Evolutionary conservation across 2,888 invertebrate genomes (phyloP).

Genomic region (Chrysolina haemoptera): DNA sequence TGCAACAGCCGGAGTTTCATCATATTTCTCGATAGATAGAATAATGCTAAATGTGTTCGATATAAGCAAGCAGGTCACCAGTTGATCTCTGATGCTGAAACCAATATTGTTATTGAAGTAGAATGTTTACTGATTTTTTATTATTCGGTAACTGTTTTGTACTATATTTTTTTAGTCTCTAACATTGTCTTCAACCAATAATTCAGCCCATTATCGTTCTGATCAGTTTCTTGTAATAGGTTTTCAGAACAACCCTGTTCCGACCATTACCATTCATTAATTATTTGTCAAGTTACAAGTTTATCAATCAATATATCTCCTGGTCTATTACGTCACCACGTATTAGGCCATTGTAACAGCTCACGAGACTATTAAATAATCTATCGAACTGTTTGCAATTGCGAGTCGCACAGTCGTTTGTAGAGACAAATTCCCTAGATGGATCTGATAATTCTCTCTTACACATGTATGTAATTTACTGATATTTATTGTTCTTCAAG

Average conservation of each 20-base stretch:
- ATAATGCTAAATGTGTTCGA: too few species aligned
- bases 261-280: not conserved
- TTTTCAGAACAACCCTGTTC: not conserved
- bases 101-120: too few species aligned
- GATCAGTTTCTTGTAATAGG: too few species aligned
- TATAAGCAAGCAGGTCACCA: too few species aligned
- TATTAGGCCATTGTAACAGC: not conserved
- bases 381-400: conserved; percentile 23
- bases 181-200: too few species aligned
- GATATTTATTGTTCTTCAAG: conserved; percentile 34
- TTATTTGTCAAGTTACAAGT: not conserved
- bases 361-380: conserved; percentile 17
- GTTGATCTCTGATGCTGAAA: too few species aligned
- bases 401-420: conserved; percentile 27
- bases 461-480: conserved; percentile 29
- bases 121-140: too few species aligned
- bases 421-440: conserved; percentile 36
- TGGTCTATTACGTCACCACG: not conserved
- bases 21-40: too few species aligned
- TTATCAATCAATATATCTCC: conserved; percentile 13
- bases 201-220: too few species aligned
- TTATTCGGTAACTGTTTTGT: too few species aligned
- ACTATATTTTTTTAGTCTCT: too few species aligned
- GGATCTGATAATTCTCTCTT: conserved; percentile 31
- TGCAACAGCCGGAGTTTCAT: too few species aligned